These are phyloP conservation scores for Pachyramphus minor DNA, from an alignment of 2,113 vertebrate genomes.

Conservation along the genomic window DNA sequence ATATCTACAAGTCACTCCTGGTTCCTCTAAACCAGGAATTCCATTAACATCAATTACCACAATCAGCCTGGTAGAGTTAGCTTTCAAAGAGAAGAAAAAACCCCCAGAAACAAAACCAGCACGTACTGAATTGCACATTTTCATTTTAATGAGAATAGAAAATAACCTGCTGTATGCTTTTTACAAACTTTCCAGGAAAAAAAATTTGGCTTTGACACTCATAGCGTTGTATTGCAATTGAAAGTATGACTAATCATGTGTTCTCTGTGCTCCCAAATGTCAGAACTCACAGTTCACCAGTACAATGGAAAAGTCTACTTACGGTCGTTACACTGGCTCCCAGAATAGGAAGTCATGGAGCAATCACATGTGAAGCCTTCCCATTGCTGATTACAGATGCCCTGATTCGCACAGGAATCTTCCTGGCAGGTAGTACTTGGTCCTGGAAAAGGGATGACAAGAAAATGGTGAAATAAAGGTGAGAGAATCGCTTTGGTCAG, in stretches of 20 bases:
- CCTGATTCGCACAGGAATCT: conserved; percentile 95
- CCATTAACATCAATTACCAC: background rate
- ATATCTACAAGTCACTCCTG: background rate
- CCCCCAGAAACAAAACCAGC: too few species aligned
- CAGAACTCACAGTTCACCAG: background rate
- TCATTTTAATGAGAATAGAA: background rate
- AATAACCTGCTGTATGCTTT: background rate
- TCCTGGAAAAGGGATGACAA: conserved; percentile 70
- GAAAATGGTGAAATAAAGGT: background rate
- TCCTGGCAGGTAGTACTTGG: conserved; percentile 96
- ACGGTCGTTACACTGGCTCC: conserved; percentile 97
- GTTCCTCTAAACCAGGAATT: background rate
- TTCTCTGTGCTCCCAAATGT: background rate
- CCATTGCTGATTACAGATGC: conserved; percentile 97
- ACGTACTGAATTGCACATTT: background rate
- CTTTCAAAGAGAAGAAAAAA: background rate
- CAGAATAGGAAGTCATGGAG: conserved; percentile 96
- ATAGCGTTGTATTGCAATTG: background rate
- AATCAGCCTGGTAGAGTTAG: background rate
- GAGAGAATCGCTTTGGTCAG: background rate
- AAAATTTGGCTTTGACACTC: background rate
- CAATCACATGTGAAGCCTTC: conserved; percentile 97
- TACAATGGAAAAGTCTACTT: conserved; percentile 70
- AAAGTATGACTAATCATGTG: background rate
- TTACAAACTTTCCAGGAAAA: background rate